phyloP scores from a whole-genome alignment of 2,888 invertebrate species.

The Drosophila subquinaria region DNA sequence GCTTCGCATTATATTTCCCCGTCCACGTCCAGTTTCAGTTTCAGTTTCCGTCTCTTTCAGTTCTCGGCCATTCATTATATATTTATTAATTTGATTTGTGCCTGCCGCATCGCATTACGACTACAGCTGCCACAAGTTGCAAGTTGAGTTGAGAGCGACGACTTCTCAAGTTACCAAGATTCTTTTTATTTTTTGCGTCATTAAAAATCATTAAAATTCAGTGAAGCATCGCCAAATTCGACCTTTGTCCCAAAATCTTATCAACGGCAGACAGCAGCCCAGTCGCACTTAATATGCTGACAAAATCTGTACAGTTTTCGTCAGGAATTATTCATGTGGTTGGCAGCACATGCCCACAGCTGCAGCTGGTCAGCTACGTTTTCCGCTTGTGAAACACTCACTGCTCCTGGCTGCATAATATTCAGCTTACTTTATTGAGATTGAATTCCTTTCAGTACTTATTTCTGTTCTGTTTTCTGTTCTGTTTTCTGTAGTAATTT shows the following conservation, averaged over 20 bases:
- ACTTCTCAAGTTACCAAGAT: not conserved
- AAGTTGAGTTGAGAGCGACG: not conserved
- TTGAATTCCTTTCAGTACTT: no score
- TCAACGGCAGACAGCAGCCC: constrained; percentile 39
- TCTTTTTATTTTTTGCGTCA: constrained; percentile 36
- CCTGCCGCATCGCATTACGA: constrained; percentile 15
- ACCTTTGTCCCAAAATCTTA: constrained; percentile 59
- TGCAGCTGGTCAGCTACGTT: not conserved
- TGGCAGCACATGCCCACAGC: not conserved
- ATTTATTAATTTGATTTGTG: constrained; percentile 75
- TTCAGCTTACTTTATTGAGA: no score
- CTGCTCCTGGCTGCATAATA: no score
- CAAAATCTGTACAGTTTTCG: not conserved
- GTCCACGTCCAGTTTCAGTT: not conserved
- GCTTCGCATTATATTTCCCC: constrained; percentile 1
- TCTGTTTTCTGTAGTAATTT: not conserved
- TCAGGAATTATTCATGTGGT: not conserved
- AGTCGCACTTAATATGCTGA: not conserved
- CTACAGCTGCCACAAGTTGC: constrained; percentile 17
- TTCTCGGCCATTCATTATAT: constrained; percentile 49
- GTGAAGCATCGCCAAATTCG: constrained; percentile 66
- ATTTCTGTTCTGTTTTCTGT: no score
- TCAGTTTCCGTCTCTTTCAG: not conserved
- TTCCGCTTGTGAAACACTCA: not conserved
- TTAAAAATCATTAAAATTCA: constrained; percentile 77